phyloP scores from a whole-genome alignment of 2,888 invertebrate species.

The Acanthoscelides obtectus region DNA sequence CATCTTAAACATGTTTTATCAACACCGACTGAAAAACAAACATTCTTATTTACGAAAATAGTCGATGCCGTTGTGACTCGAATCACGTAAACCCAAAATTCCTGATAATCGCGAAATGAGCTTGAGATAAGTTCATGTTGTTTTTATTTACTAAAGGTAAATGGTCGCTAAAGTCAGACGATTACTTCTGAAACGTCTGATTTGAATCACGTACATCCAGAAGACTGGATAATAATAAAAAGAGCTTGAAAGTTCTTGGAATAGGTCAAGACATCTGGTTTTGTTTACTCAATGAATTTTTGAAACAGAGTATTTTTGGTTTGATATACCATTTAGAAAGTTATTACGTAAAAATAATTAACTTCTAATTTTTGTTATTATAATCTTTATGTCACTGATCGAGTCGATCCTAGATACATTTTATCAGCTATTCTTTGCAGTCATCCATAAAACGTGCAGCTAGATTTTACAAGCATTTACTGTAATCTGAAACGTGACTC shows the following conservation, averaged over 20 bases:
- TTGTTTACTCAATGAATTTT: too few species aligned
- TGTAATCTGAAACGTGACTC: background rate
- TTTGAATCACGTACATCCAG: too few species aligned
- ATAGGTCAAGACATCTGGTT: too few species aligned
- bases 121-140: background rate
- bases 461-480: background rate
- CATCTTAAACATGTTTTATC: background rate
- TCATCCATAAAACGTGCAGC: background rate
- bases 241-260: too few species aligned
- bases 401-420: too few species aligned
- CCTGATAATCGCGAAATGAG: background rate
- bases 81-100: background rate
- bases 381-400: too few species aligned
- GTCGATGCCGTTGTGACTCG: background rate
- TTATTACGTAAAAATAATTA: too few species aligned
- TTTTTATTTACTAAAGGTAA: background rate
- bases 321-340: too few species aligned
- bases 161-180: background rate
- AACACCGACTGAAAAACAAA: background rate
- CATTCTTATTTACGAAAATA: background rate
- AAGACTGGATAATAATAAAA: too few species aligned
- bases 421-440: background rate
- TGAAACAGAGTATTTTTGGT: too few species aligned
- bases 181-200: too few species aligned
- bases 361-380: too few species aligned